Conservation (phyloP, 1,140 invertebrate species). For the Solen grandis region DNA sequence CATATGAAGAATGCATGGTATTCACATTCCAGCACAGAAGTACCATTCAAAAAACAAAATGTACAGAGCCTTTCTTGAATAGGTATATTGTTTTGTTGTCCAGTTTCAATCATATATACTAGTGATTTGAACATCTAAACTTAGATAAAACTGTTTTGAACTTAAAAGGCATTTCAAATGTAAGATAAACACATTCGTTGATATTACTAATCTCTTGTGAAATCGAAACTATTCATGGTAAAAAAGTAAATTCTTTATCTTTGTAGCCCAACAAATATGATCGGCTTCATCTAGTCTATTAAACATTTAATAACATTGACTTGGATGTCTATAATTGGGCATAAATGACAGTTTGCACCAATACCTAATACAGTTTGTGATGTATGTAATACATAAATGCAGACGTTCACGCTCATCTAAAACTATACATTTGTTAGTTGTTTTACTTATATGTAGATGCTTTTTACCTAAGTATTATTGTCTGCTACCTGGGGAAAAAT, state of each 20-base stretch:
- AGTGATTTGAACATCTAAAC: slow-evolving; percentile 11
- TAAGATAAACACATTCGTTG: slow-evolving; percentile 5
- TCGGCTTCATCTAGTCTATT: slow-evolving; percentile 24
- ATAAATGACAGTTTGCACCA: neutral
- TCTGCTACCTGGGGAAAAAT: too few relatives aligned
- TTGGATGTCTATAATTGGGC: slow-evolving; percentile 20
- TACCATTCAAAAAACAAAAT: too few relatives aligned
- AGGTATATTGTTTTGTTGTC: too few relatives aligned
- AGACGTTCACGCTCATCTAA: slow-evolving; percentile 28
- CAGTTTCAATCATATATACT: neutral
- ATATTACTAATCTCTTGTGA: too few relatives aligned
- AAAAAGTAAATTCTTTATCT: slow-evolving; percentile 13
- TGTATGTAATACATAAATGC: slow-evolving; percentile 20
- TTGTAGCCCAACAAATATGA: neutral
- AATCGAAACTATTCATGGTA: too few relatives aligned
- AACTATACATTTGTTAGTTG: neutral
- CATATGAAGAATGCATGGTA: too few relatives aligned
- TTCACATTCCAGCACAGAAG: too few relatives aligned
- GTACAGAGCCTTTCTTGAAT: too few relatives aligned
- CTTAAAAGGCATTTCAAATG: neutral
- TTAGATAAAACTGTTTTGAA: too few relatives aligned
- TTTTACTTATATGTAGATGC: neutral
- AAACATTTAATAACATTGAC: slow-evolving; percentile 47
- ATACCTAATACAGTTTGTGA: slow-evolving; percentile 16
- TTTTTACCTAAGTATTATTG: slow-evolving; percentile 11